Base-by-base conservation (phyloP, 2,113 vertebrate genomes). In the Mobula hypostoma region DNA sequence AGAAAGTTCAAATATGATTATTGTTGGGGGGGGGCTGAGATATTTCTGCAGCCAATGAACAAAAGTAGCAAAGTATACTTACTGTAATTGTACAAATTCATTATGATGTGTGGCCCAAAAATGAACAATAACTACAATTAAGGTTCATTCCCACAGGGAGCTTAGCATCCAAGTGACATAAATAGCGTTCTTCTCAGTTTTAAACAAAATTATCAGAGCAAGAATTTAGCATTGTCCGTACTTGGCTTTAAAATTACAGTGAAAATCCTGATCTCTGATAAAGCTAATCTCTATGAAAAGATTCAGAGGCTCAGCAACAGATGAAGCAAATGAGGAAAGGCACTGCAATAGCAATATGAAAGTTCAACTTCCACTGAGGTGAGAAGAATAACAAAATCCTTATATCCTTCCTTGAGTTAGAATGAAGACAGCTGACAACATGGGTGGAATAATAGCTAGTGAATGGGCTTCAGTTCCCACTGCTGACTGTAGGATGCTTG, bases 111-210 rank as follows among this genome's bases (percentile, higher is more conserved):
- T 17, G 6, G 29, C 36, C 85, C 85, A 63, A 66, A 63, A 88
- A 66, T 19, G 29, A 66, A 66, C 61, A 12, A 14, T 63, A 88
- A 56, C 85, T 29, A 17, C 66, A 88, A 66, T 32, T 32, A 66
- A 17, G 5, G 17, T 88, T 66, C 58, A 88, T 66, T 32, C 61
- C 14, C 85, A 88, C 6, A 63, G 61, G 85, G 66, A 17, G 58
- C 66, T 88, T 61, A 66, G 29, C 58, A 66, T 58, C 85, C 85
- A 88, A 66, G 27, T 12, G 58, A 61, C 24, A 56, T 58, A 63
- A 24, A 63, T 87, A 24, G 58, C 61, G 83, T 87, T 87, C 83
- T 87, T 87, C 83, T 87, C 83, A 87, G 83, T 6, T 87, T 87
- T 61, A 61, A 48, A 48, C 48, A 48, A 48, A 48, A 48, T 48